Evolutionary conservation across 2,888 invertebrate species (phyloP).

Genomic region (Boloria euphrosyne): DNA sequence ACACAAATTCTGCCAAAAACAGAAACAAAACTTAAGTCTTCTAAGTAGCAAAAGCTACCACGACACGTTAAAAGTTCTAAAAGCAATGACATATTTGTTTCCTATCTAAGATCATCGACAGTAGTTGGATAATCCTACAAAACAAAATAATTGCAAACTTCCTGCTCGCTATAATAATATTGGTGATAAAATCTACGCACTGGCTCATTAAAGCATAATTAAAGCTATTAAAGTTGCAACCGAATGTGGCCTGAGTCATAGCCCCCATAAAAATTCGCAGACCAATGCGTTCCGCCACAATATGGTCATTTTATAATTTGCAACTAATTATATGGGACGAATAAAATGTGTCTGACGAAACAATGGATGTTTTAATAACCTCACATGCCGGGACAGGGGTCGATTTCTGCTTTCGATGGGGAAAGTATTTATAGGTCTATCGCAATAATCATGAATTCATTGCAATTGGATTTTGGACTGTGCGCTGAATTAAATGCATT

Average conservation of each 20-base stretch:
- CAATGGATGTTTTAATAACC: conserved; percentile 20
- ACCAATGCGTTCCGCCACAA: conserved; percentile 35
- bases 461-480: no score
- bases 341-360: conserved; percentile 19
- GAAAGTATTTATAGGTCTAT: background rate
- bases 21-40: no score
- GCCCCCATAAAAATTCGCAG: conserved; percentile 38
- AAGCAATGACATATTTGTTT: background rate
- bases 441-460: background rate
- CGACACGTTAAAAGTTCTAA: background rate
- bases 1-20: no score
- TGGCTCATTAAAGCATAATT: conserved; percentile 37
- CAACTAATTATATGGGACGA: conserved; percentile 31
- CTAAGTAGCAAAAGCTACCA: no score
- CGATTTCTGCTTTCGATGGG: conserved; percentile 1
- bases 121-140: conserved; percentile 28
- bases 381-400: conserved; percentile 11
- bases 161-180: conserved; percentile 30
- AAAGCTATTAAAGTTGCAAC: conserved; percentile 37
- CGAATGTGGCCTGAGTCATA: conserved; percentile 35
- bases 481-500: no score
- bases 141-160: conserved; percentile 35
- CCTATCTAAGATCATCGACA: background rate
- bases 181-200: conserved; percentile 37
- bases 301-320: conserved; percentile 37